Conservation (phyloP, 1,140 invertebrate genomes). For the Pachyrhynchus sulphureomaculatus region DNA sequence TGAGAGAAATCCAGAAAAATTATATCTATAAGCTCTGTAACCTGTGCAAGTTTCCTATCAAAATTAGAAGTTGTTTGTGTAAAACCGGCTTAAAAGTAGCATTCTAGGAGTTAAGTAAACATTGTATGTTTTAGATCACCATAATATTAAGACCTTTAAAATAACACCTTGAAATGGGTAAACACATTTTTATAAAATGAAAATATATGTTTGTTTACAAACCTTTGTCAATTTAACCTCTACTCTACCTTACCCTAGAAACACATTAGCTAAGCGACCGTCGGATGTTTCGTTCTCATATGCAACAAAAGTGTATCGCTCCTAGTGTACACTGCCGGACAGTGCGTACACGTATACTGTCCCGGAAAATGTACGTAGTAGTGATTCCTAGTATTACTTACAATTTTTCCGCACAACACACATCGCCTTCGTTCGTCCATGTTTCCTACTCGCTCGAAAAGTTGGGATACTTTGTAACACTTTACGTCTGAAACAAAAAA, state of each 20-base stretch:
- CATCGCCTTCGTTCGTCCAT: constrained; percentile 64
- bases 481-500: constrained; percentile 63
- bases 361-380: constrained; percentile 69
- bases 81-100: too few species aligned
- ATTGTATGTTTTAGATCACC: too few species aligned
- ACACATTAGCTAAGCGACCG: constrained; percentile 47
- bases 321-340: constrained; percentile 64
- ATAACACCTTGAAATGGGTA: too few species aligned
- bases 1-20: too few species aligned
- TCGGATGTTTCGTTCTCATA: constrained; percentile 64
- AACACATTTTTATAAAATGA: too few species aligned
- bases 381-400: constrained; percentile 67
- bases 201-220: too few species aligned
- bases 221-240: neutral
- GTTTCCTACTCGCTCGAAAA: constrained; percentile 64
- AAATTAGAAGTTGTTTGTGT: too few species aligned
- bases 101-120: too few species aligned
- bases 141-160: too few species aligned
- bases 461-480: constrained; percentile 66
- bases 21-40: too few species aligned
- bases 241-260: constrained; percentile 24
- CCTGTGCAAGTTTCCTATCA: too few species aligned
- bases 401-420: constrained; percentile 66
- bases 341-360: constrained; percentile 63
- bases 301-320: constrained; percentile 65